Evolutionary conservation across 2,888 invertebrate species (phyloP).

Genomic region (Papilio protenor): DNA sequence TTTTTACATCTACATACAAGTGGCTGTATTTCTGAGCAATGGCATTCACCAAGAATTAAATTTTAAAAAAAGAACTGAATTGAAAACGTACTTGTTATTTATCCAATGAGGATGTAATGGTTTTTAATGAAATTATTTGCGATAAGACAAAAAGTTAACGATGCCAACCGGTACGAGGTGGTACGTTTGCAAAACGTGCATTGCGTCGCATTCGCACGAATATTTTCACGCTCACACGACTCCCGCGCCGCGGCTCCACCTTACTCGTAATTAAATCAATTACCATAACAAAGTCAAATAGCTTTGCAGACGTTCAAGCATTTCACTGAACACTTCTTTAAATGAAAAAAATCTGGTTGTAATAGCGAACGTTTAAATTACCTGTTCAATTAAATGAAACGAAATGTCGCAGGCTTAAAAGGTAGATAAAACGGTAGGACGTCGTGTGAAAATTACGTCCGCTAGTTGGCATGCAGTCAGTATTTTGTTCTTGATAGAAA

Average conservation of each 20-base stretch:
- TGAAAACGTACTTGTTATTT: background rate
- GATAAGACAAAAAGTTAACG: constrained; percentile 18
- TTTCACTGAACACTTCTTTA: constrained; percentile 21
- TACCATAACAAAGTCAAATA: constrained; percentile 22
- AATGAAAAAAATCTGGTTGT: background rate
- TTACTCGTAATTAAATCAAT: constrained; percentile 34
- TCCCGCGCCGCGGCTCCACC: background rate
- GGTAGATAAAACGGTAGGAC: too few species aligned
- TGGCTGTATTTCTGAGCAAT: background rate
- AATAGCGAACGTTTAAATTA: background rate
- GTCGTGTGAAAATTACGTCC: too few species aligned
- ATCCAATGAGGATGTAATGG: constrained; percentile 18
- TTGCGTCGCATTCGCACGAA: constrained; percentile 18
- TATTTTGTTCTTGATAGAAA: too few species aligned
- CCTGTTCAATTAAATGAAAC: background rate
- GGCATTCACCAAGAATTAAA: background rate
- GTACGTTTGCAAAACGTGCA: constrained; percentile 22
- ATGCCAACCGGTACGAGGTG: constrained; percentile 17
- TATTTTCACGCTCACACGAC: constrained; percentile 29
- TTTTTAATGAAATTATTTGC: constrained; percentile 19
- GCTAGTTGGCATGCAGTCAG: too few species aligned
- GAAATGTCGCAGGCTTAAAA: background rate
- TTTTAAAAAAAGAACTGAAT: too few species aligned
- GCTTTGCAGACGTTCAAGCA: constrained; percentile 8
- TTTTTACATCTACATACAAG: background rate